Conservation (phyloP, 2,888 invertebrate genomes). For the Mellilla xanthometata region DNA sequence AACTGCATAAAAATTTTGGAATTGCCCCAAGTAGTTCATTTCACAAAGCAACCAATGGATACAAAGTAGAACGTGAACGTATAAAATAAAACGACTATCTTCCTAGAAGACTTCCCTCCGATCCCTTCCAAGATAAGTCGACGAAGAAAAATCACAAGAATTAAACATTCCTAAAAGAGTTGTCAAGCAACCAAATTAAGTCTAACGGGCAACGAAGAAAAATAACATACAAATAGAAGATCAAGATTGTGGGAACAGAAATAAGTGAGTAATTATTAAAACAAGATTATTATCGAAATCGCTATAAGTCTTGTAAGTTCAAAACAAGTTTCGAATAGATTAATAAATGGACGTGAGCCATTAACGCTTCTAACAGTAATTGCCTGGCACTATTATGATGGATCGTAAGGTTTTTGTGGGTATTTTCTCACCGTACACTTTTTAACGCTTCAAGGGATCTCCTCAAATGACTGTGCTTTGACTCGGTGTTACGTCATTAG, state of each 20-base stretch:
- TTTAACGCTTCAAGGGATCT: constrained; percentile 67
- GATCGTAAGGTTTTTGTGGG: constrained; percentile 74
- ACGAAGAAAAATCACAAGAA: constrained; percentile 67
- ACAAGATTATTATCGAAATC: constrained; percentile 79
- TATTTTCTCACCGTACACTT: constrained; percentile 64
- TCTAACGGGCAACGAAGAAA: constrained; percentile 57
- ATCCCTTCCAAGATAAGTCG: constrained; percentile 51
- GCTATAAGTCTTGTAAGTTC: constrained; percentile 68
- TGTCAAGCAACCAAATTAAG: constrained; percentile 72
- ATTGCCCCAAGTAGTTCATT: constrained; percentile 35
- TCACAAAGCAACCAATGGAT: constrained; percentile 22
- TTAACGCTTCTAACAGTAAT: constrained; percentile 79
- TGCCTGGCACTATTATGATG: constrained; percentile 77
- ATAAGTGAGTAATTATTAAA: constrained; percentile 78
- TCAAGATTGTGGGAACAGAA: constrained; percentile 76
- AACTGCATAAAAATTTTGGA: constrained; percentile 36
- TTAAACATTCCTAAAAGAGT: constrained; percentile 70
- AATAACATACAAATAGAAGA: constrained; percentile 73
- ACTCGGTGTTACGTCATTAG: constrained; percentile 51
- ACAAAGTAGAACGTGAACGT: constrained; percentile 33
- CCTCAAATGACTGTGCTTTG: constrained; percentile 51
- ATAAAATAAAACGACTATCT: constrained; percentile 36
- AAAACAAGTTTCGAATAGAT: constrained; percentile 74
- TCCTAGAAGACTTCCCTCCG: constrained; percentile 48
- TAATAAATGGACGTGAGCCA: constrained; percentile 74